Evolutionary conservation across 2,888 invertebrate species (phyloP).

Genomic region (Penaeus monodon): DNA sequence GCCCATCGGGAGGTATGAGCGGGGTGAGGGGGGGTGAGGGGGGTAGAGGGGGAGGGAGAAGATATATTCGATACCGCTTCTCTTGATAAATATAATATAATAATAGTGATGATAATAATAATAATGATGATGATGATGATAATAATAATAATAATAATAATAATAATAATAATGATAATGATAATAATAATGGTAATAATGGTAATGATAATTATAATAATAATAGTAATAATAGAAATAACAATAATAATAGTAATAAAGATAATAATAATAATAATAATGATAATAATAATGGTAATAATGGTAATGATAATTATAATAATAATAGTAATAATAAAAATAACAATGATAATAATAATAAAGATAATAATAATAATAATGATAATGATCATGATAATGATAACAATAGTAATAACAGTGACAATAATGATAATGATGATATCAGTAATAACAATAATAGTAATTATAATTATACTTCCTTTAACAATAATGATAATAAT

Average conservation of each 20-base stretch:
- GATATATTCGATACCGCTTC: too few species aligned
- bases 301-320: too few species aligned
- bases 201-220: too few species aligned
- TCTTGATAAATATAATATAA: too few species aligned
- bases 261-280: too few species aligned
- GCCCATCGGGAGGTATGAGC: slow-evolving; percentile 67
- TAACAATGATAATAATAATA: background rate
- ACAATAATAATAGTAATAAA: background rate
- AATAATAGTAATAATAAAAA: background rate
- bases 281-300: background rate
- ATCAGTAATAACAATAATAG: background rate
- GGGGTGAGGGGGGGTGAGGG: too few species aligned
- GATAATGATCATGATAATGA: background rate
- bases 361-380: background rate
- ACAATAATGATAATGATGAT: background rate
- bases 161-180: background rate
- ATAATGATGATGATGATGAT: background rate
- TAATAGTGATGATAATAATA: too few species aligned
- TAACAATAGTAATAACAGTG: too few species aligned
- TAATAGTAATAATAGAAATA: too few species aligned
- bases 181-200: background rate
- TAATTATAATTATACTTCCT: background rate
- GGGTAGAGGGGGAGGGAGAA: too few species aligned
- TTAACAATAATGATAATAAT: background rate
- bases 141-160: background rate